Evolutionary conservation across 2,888 invertebrate species (phyloP).

Genomic region (Neria commutata): DNA sequence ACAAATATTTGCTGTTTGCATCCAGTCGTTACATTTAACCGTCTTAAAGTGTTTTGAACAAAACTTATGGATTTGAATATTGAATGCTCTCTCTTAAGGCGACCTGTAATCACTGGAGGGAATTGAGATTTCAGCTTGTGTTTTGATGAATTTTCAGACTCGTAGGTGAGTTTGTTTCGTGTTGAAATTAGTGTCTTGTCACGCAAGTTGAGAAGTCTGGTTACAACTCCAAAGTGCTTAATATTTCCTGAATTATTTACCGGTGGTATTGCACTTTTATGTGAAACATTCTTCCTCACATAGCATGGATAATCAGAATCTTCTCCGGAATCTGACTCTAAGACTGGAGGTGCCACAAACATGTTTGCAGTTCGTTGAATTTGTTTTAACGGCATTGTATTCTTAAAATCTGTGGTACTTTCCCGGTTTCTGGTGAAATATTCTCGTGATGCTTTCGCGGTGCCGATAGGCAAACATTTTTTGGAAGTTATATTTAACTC

Average conservation of each 20-base stretch:
- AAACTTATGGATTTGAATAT: too few relatives aligned
- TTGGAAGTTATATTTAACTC: conserved; percentile 28
- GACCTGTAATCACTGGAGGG: conserved; percentile 29
- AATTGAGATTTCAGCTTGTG: conserved; percentile 36
- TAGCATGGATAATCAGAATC: conserved; percentile 38
- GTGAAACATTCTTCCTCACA: conserved; percentile 32
- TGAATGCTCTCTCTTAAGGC: conserved; percentile 21
- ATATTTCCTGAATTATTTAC: conserved; percentile 34
- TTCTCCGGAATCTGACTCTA: conserved; percentile 48
- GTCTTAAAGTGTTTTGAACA: conserved; percentile 34
- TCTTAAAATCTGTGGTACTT: conserved; percentile 8
- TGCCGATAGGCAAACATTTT: too few relatives aligned
- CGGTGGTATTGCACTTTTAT: conserved; percentile 26
- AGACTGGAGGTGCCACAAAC: conserved; percentile 52
- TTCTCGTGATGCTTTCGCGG: too few relatives aligned
- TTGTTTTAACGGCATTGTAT: conserved; percentile 21
- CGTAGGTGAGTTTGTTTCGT: too few relatives aligned
- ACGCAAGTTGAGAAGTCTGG: conserved; percentile 45
- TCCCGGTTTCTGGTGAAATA: conserved; percentile 28
- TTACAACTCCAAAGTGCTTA: conserved; percentile 38
- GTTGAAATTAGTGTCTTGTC: conserved; percentile 46
- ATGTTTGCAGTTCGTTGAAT: conserved; percentile 46
- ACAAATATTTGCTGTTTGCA: conserved; percentile 63
- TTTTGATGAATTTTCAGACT: too few relatives aligned
- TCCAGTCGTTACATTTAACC: conserved; percentile 38